A percentile compares a stretch with the other conserved stretches of the same genome.
Conservation (phyloP, 1,140 invertebrate species). For the Diorhabda sublineata region DNA sequence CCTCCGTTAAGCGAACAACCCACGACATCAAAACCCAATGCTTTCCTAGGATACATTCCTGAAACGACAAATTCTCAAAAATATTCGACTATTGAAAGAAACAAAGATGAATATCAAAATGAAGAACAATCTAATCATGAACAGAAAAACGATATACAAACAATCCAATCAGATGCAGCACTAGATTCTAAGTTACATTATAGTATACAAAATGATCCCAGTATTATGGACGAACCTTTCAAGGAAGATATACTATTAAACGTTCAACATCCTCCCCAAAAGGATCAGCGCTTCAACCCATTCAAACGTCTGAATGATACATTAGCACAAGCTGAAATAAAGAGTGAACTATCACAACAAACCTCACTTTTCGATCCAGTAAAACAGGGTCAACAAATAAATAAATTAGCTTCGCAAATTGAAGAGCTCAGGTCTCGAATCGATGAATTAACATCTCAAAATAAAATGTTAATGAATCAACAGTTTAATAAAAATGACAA, state of each 20-base stretch:
- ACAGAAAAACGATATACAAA: neutral
- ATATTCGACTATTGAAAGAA: neutral
- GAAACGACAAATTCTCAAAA: constrained; percentile 5
- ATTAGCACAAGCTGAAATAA: neutral
- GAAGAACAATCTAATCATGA: constrained; percentile 1
- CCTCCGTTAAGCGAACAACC: constrained; percentile 53
- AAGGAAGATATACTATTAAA: neutral
- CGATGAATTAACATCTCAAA: constrained; percentile 38
- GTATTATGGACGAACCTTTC: neutral
- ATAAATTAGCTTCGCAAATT: constrained; percentile 41
- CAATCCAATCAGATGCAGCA: constrained; percentile 11
- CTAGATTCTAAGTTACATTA: neutral
- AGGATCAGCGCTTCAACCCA: neutral
- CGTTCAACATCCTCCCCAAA: neutral
- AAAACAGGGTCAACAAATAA: constrained; percentile 38
- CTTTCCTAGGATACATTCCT: constrained; percentile 31
- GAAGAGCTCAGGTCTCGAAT: constrained; percentile 39
- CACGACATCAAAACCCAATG: constrained; percentile 44
- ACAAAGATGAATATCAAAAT: constrained; percentile 3
- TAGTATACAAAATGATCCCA: neutral
- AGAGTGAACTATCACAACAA: constrained; percentile 4
- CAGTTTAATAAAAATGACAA: constrained; percentile 16
- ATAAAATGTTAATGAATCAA: constrained; percentile 37
- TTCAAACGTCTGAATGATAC: neutral
- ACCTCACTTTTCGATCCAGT: constrained; percentile 28